phyloP scores from a whole-genome alignment of 1,140 invertebrate species.

The Ditylenchus dipsaci region DNA sequence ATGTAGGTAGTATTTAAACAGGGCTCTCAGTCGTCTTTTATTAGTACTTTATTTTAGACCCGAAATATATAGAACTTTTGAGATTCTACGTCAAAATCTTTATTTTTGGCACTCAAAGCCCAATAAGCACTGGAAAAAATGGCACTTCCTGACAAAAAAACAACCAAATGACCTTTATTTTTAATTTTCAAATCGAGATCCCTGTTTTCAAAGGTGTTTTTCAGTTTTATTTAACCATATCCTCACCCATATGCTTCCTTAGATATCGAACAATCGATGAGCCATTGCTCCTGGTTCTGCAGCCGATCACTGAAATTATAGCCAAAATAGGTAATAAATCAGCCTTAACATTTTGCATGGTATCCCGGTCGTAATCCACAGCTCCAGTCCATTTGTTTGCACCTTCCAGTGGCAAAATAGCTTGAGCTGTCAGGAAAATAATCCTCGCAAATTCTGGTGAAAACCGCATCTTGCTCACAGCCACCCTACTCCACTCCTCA shows the following conservation, averaged over 20 bases:
- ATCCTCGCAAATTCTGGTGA: not conserved
- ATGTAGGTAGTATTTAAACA: no score
- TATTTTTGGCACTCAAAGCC: no score
- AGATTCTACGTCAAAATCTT: no score
- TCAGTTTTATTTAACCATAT: no score
- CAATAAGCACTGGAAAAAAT: no score
- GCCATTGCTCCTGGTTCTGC: not conserved
- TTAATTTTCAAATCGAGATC: no score
- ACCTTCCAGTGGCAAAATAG: not conserved
- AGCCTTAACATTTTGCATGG: not conserved
- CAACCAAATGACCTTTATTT: no score
- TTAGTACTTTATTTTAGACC: no score
- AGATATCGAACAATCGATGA: not conserved
- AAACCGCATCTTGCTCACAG: not conserved
- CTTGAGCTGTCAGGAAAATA: not conserved
- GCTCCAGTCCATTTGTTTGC: not conserved
- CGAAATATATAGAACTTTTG: no score
- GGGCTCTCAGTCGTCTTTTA: no score
- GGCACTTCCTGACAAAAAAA: no score
- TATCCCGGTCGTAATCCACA: not conserved
- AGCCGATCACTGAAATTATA: not conserved
- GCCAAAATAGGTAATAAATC: not conserved
- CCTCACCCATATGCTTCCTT: not conserved
- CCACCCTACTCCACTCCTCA: not conserved
- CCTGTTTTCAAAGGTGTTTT: no score